Conservation (phyloP, 1,140 invertebrate genomes). For the Lepidurus couesii region DNA sequence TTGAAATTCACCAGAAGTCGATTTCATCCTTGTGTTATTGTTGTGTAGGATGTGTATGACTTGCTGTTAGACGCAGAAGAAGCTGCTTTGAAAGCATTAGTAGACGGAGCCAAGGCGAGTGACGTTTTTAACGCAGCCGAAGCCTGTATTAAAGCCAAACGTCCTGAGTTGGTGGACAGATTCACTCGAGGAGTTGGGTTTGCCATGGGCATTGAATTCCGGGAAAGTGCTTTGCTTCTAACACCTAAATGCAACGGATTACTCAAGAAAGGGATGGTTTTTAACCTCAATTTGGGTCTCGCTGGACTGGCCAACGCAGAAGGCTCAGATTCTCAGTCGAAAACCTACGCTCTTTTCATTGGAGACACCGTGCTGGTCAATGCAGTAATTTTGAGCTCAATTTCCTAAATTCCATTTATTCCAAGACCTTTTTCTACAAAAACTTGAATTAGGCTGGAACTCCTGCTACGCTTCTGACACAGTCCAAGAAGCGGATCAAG, state of each 20-base stretch:
- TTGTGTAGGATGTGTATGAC: conserved; percentile 76
- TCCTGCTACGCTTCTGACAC: conserved; percentile 80
- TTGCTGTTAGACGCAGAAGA: conserved; percentile 88
- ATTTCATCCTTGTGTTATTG: conserved; percentile 6
- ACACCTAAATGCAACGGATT: conserved; percentile 75
- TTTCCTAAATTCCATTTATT: conserved; percentile 16
- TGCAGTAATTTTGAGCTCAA: conserved; percentile 53
- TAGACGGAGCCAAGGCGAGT: conserved; percentile 74
- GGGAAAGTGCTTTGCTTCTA: conserved; percentile 87
- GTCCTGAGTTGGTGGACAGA: conserved; percentile 78
- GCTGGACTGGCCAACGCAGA: conserved; percentile 78
- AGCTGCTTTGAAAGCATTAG: conserved; percentile 76
- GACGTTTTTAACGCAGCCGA: conserved; percentile 84
- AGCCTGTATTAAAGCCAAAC: conserved; percentile 77
- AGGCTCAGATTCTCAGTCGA: conserved; percentile 75
- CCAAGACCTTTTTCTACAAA: conserved; percentile 33
- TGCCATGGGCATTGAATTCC: conserved; percentile 95
- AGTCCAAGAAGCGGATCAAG: conserved; percentile 92
- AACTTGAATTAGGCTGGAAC: conserved; percentile 50
- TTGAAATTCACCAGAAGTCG: conserved; percentile 6
- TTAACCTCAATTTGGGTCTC: conserved; percentile 91
- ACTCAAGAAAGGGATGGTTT: conserved; percentile 93
- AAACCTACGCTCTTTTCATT: conserved; percentile 89
- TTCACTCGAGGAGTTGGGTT: conserved; percentile 86
- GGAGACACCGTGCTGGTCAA: conserved; percentile 95